Conservation (phyloP, 2,888 invertebrate species). For the Argynnis bischoffii region DNA sequence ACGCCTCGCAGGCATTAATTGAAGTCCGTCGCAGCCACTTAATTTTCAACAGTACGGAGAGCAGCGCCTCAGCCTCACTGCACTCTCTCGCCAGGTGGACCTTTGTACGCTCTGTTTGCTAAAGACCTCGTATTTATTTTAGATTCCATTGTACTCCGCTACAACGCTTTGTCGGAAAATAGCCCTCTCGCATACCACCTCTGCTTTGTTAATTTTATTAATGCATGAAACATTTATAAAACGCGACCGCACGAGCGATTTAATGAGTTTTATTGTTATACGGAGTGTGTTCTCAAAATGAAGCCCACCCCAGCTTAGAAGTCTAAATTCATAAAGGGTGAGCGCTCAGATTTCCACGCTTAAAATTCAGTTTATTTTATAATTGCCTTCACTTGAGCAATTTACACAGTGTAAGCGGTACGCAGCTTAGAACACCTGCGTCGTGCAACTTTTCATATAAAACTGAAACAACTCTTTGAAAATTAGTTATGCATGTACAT, state of each 20-base stretch:
- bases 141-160: constrained; percentile 76
- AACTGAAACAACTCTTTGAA: constrained; percentile 51
- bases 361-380: constrained; percentile 67
- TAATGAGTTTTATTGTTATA: constrained; percentile 80
- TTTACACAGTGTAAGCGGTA: constrained; percentile 48
- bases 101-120: constrained; percentile 78
- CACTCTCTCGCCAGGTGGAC: constrained; percentile 65
- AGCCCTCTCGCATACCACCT: constrained; percentile 68
- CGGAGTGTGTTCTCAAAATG: constrained; percentile 72
- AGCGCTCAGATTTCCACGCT: constrained; percentile 60
- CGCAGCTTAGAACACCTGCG: constrained; percentile 63
- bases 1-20: constrained; percentile 64
- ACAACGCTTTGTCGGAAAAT: constrained; percentile 76
- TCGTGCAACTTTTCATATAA: constrained; percentile 54
- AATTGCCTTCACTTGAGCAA: constrained; percentile 53
- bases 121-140: constrained; percentile 81
- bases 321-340: constrained; percentile 57
- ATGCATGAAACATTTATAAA: constrained; percentile 81
- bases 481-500: constrained; percentile 23
- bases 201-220: constrained; percentile 82
- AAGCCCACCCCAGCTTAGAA: constrained; percentile 62
- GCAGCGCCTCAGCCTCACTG: constrained; percentile 41
- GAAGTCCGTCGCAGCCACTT: constrained; percentile 67
- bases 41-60: constrained; percentile 64
- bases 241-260: constrained; percentile 75